Percentiles rank a stretch among this genome's conserved stretches.
phyloP scores from a whole-genome alignment of 2,113 vertebrate genomes.

The Plecotus auritus region DNA sequence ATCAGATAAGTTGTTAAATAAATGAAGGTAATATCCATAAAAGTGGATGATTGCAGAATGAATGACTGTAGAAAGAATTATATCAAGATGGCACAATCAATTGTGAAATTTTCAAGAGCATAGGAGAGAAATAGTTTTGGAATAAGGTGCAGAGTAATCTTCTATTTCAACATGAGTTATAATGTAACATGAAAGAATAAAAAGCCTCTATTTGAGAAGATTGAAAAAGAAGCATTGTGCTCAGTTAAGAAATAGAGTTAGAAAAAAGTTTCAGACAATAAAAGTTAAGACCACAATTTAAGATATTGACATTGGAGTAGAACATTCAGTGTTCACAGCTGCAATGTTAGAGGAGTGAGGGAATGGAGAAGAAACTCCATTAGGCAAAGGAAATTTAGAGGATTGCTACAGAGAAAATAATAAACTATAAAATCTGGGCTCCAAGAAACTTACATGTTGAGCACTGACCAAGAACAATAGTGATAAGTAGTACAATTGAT shows the following conservation, averaged over 20 bases:
- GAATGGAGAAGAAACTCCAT: background rate
- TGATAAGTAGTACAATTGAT: background rate
- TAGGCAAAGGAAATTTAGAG: background rate
- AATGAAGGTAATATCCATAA: background rate
- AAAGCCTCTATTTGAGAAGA: background rate
- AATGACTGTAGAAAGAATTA: background rate
- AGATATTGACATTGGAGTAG: background rate
- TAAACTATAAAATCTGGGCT: background rate
- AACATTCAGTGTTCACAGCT: background rate
- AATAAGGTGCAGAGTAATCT: background rate
- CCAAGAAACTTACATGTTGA: background rate
- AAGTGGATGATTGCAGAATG: background rate
- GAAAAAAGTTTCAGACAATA: background rate
- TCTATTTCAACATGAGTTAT: background rate
- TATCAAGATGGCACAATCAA: background rate
- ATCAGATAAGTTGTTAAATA: background rate
- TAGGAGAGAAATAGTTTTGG: background rate
- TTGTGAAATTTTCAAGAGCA: background rate
- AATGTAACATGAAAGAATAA: background rate
- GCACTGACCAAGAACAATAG: background rate
- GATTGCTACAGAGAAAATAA: background rate
- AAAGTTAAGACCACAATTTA: background rate
- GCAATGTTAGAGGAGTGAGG: fast-evolving
- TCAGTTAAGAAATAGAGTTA: background rate
- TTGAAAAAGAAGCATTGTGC: background rate